phyloP scores from a whole-genome alignment of 1,140 invertebrate species.

The Dreissena polymorpha region DNA sequence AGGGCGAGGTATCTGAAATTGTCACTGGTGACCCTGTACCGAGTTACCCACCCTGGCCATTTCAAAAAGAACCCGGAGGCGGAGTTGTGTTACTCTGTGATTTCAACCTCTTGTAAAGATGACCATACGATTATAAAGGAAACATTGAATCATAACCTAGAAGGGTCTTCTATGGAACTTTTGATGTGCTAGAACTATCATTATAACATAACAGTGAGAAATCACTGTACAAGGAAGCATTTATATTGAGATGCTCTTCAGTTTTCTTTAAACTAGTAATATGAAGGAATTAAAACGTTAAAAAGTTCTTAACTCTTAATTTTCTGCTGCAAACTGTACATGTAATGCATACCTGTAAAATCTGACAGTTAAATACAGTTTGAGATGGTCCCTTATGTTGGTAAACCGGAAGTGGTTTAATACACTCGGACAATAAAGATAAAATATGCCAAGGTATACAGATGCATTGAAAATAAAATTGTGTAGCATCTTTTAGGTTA shows the following conservation, averaged over 20 bases:
- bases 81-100: background rate
- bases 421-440: no score
- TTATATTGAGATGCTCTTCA: background rate
- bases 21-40: background rate
- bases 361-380: slow-evolving; percentile 19
- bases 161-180: background rate
- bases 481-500: no score
- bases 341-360: slow-evolving; percentile 5
- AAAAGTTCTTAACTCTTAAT: no score
- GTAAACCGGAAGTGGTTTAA: background rate
- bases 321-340: no score
- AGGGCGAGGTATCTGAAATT: background rate
- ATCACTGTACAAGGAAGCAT: background rate
- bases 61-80: background rate
- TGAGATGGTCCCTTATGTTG: slow-evolving; percentile 7
- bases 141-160: background rate
- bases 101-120: no score
- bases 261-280: no score
- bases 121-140: no score
- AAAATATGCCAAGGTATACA: no score
- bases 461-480: no score
- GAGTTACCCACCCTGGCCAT: slow-evolving; percentile 10
- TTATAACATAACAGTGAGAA: background rate
- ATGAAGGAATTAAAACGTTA: no score
- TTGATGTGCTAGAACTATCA: no score